Conservation (phyloP, 2,797 vertebrate genomes). For the Darevskia nairensis region DNA sequence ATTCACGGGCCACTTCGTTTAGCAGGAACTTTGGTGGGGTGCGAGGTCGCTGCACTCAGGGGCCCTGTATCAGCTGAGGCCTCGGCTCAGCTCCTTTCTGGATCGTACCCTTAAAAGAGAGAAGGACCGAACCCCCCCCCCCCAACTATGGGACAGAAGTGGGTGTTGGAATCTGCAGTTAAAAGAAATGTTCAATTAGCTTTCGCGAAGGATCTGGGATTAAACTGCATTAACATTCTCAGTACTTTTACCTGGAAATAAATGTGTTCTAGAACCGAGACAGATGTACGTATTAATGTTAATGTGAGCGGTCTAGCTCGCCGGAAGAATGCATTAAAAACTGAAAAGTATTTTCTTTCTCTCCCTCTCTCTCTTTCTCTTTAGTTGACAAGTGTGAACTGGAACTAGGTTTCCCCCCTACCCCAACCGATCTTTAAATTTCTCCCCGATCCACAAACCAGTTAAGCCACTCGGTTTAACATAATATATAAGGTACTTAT, state of each 20-base stretch:
- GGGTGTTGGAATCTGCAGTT: neutral
- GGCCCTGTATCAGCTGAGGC: neutral
- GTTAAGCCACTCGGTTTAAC: neutral
- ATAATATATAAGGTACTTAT: neutral
- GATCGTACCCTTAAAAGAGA: neutral
- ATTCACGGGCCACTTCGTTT: too few species aligned
- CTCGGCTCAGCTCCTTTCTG: neutral
- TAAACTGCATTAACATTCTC: neutral
- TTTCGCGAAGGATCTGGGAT: neutral
- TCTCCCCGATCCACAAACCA: neutral
- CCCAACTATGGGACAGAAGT: neutral
- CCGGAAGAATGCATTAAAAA: neutral
- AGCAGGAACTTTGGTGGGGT: neutral
- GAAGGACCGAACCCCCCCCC: too few species aligned
- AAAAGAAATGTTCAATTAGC: neutral
- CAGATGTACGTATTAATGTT: too few species aligned
- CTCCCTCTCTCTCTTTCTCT: neutral
- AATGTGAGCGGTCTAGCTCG: neutral
- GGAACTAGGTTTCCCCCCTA: neutral
- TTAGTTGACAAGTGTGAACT: neutral
- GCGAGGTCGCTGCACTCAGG: neutral
- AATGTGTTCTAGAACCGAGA: neutral
- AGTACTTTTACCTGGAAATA: neutral
- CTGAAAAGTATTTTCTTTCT: neutral
- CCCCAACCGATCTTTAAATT: neutral